A percentile compares a stretch with the other conserved stretches of the same genome.
phyloP scores from a whole-genome alignment of 2,888 invertebrate species.

The Prionchulus punctatus region DNA sequence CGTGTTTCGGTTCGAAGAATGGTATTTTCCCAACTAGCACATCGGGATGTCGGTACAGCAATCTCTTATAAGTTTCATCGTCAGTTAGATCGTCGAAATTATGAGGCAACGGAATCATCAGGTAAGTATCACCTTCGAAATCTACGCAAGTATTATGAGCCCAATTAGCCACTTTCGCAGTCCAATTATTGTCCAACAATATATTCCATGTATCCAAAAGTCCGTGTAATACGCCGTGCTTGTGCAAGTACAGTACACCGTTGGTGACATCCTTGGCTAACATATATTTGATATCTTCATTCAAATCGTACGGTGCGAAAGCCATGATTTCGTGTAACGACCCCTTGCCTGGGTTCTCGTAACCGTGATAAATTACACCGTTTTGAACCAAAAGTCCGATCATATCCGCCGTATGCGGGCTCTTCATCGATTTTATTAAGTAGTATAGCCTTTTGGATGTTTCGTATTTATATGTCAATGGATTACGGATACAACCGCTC shows the following conservation, averaged over 20 bases:
- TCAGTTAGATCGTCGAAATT: background rate
- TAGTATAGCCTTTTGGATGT: background rate
- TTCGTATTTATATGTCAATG: background rate
- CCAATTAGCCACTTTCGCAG: slow-evolving; percentile 30
- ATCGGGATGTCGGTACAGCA: slow-evolving; percentile 6
- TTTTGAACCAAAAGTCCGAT: background rate
- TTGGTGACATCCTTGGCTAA: slow-evolving; percentile 14
- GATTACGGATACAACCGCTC: background rate
- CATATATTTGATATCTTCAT: slow-evolving; percentile 7
- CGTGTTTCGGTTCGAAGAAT: background rate
- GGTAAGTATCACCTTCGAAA: background rate
- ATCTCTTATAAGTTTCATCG: background rate
- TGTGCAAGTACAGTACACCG: slow-evolving; percentile 25
- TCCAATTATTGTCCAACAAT: slow-evolving; percentile 29
- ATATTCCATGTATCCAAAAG: slow-evolving; percentile 23
- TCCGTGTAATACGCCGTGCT: slow-evolving; percentile 28
- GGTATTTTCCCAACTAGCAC: background rate
- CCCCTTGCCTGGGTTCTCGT: slow-evolving; percentile 1
- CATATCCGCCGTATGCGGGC: background rate
- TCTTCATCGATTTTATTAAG: background rate
- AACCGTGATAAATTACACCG: background rate
- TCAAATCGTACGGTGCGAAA: slow-evolving; percentile 3
- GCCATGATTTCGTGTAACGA: background rate
- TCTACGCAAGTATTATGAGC: slow-evolving; percentile 18
- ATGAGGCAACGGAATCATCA: background rate